Evolutionary conservation across 2,888 invertebrate genomes (phyloP).

Genomic region (Hyles lineata): DNA sequence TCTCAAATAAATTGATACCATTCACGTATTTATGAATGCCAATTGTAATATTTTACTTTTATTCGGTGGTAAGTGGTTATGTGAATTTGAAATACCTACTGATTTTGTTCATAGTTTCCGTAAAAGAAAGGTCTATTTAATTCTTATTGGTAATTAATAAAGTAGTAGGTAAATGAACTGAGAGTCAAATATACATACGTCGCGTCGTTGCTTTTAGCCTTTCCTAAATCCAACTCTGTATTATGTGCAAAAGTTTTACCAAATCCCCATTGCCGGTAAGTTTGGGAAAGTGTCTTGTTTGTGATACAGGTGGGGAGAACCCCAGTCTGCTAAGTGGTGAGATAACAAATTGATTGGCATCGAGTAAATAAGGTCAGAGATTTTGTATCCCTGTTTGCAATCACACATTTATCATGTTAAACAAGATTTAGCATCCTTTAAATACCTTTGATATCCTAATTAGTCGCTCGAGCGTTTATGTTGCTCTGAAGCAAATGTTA

Average conservation of each 20-base stretch:
- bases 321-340: constrained; percentile 50
- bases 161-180: too few species aligned
- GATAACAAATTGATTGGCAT: constrained; percentile 48
- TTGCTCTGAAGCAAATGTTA: background rate
- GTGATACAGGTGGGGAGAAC: background rate
- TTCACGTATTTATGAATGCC: too few species aligned
- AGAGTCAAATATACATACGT: too few species aligned
- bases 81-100: too few species aligned
- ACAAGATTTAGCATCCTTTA: background rate
- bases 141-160: too few species aligned
- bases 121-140: too few species aligned
- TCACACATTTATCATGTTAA: background rate
- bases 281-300: constrained; percentile 2
- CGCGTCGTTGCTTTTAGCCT: too few species aligned
- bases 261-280: background rate
- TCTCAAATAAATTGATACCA: too few species aligned
- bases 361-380: constrained; percentile 52
- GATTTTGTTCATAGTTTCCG: too few species aligned
- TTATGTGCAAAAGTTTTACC: background rate
- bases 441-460: constrained; percentile 3
- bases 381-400: background rate
- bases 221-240: background rate
- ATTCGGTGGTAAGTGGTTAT: too few species aligned
- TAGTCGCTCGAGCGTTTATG: background rate
- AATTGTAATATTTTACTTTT: too few species aligned